These are phyloP conservation scores for Cydia fagiglandana DNA, from an alignment of 1,140 invertebrate genomes.

Conservation along the genomic window DNA sequence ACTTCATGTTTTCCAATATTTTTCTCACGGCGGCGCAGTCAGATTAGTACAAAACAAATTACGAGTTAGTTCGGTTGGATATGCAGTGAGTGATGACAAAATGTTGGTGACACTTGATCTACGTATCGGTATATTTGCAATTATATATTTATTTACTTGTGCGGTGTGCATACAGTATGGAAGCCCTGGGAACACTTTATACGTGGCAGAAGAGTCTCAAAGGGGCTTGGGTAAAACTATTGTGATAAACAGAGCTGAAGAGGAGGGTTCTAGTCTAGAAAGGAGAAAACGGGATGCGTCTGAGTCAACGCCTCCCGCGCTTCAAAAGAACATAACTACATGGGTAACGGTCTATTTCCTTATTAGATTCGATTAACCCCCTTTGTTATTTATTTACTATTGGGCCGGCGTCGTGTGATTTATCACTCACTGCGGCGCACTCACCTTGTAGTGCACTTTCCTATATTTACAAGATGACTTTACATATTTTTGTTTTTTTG, in stretches of 20 bases:
- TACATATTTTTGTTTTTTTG: slow-evolving; percentile 8
- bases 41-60: slow-evolving; percentile 45
- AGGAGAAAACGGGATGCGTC: slow-evolving; percentile 67
- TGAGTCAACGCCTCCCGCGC: slow-evolving; percentile 47
- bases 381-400: slow-evolving; percentile 49
- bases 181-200: slow-evolving; percentile 53
- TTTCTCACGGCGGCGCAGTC: slow-evolving; percentile 45
- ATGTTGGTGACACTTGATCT: slow-evolving; percentile 65
- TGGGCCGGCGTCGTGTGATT: slow-evolving; percentile 38
- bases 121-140: slow-evolving; percentile 53
- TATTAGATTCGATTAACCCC: slow-evolving; percentile 59
- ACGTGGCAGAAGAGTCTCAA: slow-evolving; percentile 57
- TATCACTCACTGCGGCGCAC: slow-evolving; percentile 44
- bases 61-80: slow-evolving; percentile 46
- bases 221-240: slow-evolving; percentile 47
- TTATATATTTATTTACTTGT: slow-evolving; percentile 59
- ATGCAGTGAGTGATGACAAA: slow-evolving; percentile 71
- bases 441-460: slow-evolving; percentile 32
- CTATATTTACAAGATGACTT: slow-evolving; percentile 36
- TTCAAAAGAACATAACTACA: slow-evolving; percentile 68
- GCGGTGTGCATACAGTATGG: slow-evolving; percentile 58
- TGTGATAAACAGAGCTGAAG: slow-evolving; percentile 57
- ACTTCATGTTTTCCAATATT: slow-evolving; percentile 30
- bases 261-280: slow-evolving; percentile 44
- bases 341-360: slow-evolving; percentile 72